phyloP scores from a whole-genome alignment of 2,797 vertebrate species.

The Spinus pinus region DNA sequence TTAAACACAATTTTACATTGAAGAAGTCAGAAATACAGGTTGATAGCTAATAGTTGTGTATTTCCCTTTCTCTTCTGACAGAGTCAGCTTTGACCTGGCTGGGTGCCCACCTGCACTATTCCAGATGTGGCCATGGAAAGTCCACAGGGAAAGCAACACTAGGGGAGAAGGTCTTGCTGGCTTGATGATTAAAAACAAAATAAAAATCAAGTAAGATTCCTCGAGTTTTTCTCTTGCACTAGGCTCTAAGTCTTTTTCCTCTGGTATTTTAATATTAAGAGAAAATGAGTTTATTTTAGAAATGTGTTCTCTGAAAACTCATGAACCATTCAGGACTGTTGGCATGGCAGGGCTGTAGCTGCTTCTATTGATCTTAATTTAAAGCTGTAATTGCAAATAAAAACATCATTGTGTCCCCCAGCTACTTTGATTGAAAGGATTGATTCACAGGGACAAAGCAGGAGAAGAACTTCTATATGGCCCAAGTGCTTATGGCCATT shows the following conservation, averaged over 20 bases:
- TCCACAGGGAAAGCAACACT: conserved; percentile 77
- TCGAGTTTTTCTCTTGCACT: conserved; percentile 49
- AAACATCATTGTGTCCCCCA: conserved; percentile 76
- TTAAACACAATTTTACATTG: not conserved
- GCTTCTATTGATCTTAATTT: conserved; percentile 84
- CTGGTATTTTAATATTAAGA: conserved; percentile 74
- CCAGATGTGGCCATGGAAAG: conserved; percentile 86
- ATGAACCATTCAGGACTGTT: conserved; percentile 5
- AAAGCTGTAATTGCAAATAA: conserved; percentile 82
- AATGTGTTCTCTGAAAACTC: conserved; percentile 66
- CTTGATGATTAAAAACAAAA: conserved; percentile 58
- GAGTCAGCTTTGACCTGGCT: conserved; percentile 78
- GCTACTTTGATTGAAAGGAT: conserved; percentile 60
- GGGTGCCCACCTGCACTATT: conserved; percentile 81
- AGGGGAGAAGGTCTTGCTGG: conserved; percentile 74
- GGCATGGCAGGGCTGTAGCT: conserved; percentile 69
- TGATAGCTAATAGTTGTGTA: conserved; percentile 60
- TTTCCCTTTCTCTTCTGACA: conserved; percentile 82
- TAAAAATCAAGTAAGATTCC: conserved; percentile 64
- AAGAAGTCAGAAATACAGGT: not conserved
- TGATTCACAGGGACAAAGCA: conserved; percentile 61
- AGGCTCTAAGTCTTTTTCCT: conserved; percentile 63
- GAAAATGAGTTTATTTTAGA: conserved; percentile 78
- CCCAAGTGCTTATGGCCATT: conserved; percentile 15
- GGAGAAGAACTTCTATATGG: conserved; percentile 7